These are phyloP conservation scores for Rhinichthys osculus DNA, from an alignment of 2,797 vertebrate species.

Conservation along the genomic window DNA sequence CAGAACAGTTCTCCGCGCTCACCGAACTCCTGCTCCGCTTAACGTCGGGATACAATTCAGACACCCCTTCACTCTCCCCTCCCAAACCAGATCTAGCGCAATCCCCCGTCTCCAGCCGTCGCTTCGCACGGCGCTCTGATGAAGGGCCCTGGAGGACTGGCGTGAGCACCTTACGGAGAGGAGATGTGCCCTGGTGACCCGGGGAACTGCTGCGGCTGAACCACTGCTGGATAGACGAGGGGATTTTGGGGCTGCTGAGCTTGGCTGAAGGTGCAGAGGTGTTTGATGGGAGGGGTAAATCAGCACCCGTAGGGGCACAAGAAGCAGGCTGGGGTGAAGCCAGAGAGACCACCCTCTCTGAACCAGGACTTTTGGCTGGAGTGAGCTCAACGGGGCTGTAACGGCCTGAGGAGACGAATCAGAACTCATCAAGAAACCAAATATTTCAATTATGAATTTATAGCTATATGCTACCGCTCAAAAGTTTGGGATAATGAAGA, in stretches of 20 bases:
- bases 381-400: slow-evolving; percentile 68
- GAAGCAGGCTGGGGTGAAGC: slow-evolving; percentile 83
- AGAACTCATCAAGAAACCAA: neutral
- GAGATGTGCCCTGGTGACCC: slow-evolving; percentile 65
- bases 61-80: slow-evolving; percentile 79
- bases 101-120: slow-evolving; percentile 86
- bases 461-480: neutral
- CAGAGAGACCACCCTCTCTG: slow-evolving; percentile 65
- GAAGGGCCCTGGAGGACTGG: slow-evolving; percentile 78
- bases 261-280: slow-evolving; percentile 72
- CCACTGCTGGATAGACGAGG: slow-evolving; percentile 86
- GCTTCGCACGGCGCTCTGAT: slow-evolving; percentile 85
- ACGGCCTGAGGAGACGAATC: slow-evolving; percentile 61
- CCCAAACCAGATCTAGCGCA: slow-evolving; percentile 65
- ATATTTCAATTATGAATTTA: neutral
- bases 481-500: neutral
- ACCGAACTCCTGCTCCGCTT: slow-evolving; percentile 77
- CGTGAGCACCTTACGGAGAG: slow-evolving; percentile 77
- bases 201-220: slow-evolving; percentile 76
- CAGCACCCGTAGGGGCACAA: slow-evolving; percentile 84
- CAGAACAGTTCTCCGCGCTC: slow-evolving; percentile 56
- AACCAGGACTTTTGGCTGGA: slow-evolving; percentile 80
- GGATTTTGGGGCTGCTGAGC: slow-evolving; percentile 52
- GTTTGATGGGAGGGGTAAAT: slow-evolving; percentile 87
- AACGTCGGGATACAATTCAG: slow-evolving; percentile 76